Conservation (phyloP, 2,888 invertebrate genomes). For the Lymantria monacha region DNA sequence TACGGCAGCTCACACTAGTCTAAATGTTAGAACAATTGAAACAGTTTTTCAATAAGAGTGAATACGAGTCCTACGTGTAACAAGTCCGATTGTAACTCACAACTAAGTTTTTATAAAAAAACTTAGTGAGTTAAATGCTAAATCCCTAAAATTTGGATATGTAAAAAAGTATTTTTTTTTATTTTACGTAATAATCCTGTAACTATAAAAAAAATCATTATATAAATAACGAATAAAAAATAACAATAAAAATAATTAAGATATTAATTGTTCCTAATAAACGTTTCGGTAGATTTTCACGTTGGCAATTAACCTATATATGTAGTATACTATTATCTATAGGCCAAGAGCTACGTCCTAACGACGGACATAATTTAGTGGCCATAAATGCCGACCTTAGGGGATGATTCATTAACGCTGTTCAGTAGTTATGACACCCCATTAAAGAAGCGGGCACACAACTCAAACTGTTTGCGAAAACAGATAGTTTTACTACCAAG, state of each 20-base stretch:
- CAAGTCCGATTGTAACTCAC: too few relatives aligned
- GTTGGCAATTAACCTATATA: conserved; percentile 37
- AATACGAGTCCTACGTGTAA: too few relatives aligned
- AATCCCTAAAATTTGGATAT: too few relatives aligned
- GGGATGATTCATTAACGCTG: conserved; percentile 48
- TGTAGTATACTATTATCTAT: conserved; percentile 34
- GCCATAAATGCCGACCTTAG: conserved; percentile 44
- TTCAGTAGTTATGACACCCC: conserved; percentile 50
- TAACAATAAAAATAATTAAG: too few relatives aligned
- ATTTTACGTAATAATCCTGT: too few relatives aligned
- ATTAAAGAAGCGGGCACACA: conserved; percentile 26
- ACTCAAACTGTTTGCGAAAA: conserved; percentile 1
- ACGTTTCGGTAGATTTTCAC: conserved; percentile 10
- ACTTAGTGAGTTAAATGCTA: too few relatives aligned
- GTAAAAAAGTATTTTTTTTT: too few relatives aligned
- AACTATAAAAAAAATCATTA: conserved; percentile 4
- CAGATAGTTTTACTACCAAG: neutral
- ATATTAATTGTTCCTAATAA: too few relatives aligned
- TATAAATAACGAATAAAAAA: neutral
- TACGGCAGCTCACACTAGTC: too few relatives aligned
- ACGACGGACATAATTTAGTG: conserved; percentile 44
- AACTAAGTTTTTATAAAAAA: too few relatives aligned
- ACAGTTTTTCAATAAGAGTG: too few relatives aligned
- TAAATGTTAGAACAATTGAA: too few relatives aligned
- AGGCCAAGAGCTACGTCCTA: conserved; percentile 34